Percentiles rank a stretch among this genome's conserved stretches.
Conservation (phyloP, 2,113 vertebrate species). For the Salvator merianae region DNA sequence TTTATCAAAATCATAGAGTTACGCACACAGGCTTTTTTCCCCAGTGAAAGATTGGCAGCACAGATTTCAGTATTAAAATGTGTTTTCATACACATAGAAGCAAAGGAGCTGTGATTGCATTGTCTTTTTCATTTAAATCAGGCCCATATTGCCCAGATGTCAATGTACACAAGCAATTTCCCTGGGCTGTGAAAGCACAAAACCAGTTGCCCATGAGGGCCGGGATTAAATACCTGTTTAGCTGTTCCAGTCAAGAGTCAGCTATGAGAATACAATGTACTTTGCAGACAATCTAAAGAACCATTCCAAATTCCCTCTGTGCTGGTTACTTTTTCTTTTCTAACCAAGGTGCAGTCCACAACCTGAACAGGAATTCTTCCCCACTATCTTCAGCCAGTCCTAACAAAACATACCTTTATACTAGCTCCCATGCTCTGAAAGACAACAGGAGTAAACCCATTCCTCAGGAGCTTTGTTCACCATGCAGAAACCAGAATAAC, state of each 20-base stretch:
- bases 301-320: background rate
- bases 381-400: conserved; percentile 4
- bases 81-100: background rate
- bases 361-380: no score
- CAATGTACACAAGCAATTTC: background rate
- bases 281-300: background rate
- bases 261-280: background rate
- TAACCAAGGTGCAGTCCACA: background rate
- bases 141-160: background rate
- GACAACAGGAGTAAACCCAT: conserved; percentile 76
- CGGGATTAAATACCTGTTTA: background rate
- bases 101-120: background rate
- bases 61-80: background rate
- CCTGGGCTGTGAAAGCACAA: background rate
- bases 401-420: conserved; percentile 83
- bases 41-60: background rate
- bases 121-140: background rate
- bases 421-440: conserved; percentile 84
- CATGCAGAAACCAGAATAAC: conserved; percentile 78
- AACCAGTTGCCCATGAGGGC: background rate
- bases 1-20: background rate
- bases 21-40: background rate
- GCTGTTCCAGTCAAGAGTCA: background rate
- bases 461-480: conserved; percentile 80
- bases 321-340: background rate